Evolutionary conservation across 2,888 invertebrate species (phyloP).

Genomic region (Calliopum simillimum): DNA sequence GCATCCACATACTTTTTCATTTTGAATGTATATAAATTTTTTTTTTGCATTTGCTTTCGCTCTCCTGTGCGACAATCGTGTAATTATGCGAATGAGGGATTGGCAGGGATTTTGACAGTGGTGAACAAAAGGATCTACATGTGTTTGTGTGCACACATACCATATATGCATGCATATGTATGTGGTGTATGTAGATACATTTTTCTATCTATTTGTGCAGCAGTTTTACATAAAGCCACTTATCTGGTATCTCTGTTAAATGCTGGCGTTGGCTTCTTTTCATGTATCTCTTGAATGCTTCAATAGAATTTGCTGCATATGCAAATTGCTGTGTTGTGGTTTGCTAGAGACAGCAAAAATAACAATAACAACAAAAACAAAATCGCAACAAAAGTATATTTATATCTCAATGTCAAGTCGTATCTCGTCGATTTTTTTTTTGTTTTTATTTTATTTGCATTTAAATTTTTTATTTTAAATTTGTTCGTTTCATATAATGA

Average conservation of each 20-base stretch:
- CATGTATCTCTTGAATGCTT: background rate
- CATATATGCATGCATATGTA: background rate
- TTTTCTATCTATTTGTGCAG: too few species aligned
- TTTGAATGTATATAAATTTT: background rate
- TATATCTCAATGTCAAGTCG: constrained; percentile 12
- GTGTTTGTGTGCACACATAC: too few species aligned
- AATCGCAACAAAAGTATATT: background rate
- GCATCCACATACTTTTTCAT: background rate
- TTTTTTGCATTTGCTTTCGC: background rate
- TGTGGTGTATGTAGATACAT: background rate
- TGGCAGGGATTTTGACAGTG: constrained; percentile 26
- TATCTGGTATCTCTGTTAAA: too few species aligned
- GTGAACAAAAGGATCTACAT: background rate
- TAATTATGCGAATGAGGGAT: constrained; percentile 29
- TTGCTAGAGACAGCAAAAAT: background rate
- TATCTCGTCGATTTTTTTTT: constrained; percentile 7
- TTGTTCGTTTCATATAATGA: background rate
- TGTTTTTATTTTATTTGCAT: constrained; percentile 2
- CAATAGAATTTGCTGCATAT: constrained; percentile 12
- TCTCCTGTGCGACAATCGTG: background rate
- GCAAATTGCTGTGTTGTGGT: background rate
- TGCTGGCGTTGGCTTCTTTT: too few species aligned
- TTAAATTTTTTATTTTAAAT: background rate
- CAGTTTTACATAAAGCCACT: too few species aligned
- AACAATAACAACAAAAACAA: background rate